A percentile compares a stretch with the other conserved stretches of the same genome.
Evolutionary conservation across 53 echinoderm and acorn worm species (phyloP).

Genomic region (Patiria pectinifera): DNA sequence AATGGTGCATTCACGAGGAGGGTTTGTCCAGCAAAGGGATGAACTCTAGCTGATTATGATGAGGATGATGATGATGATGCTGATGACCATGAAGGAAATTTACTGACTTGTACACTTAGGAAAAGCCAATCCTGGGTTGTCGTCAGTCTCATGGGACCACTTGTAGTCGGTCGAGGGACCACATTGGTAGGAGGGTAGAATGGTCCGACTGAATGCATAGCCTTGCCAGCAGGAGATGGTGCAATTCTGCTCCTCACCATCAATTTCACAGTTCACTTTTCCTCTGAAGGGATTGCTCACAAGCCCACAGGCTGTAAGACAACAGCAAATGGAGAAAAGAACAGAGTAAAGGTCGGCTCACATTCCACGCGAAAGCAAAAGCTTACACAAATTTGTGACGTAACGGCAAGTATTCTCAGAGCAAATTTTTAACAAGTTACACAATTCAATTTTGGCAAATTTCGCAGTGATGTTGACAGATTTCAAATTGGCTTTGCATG

Average conservation of each 20-base stretch:
- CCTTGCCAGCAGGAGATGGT: slow-evolving; percentile 69
- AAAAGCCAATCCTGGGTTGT: slow-evolving; percentile 23
- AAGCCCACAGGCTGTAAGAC: slow-evolving; percentile 51
- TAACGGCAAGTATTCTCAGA: too few relatives aligned
- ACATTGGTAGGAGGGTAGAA: slow-evolving; percentile 48
- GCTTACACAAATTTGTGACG: too few relatives aligned
- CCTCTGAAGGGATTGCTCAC: slow-evolving; percentile 54
- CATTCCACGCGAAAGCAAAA: too few relatives aligned
- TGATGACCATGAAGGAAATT: neutral
- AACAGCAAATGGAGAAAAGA: neutral
- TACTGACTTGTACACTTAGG: slow-evolving; percentile 22
- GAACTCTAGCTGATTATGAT: too few relatives aligned
- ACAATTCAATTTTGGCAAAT: too few relatives aligned
- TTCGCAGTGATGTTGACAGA: too few relatives aligned
- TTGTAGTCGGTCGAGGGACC: slow-evolving; percentile 59
- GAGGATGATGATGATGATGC: too few relatives aligned
- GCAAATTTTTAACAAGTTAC: too few relatives aligned
- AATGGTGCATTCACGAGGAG: too few relatives aligned
- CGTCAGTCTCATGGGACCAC: slow-evolving; percentile 63
- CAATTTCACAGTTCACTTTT: slow-evolving; percentile 48
- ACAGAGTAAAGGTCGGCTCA: neutral
- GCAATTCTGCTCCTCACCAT: slow-evolving; percentile 40
- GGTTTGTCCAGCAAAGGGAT: too few relatives aligned
- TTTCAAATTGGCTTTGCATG: too few relatives aligned
- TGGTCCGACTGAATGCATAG: slow-evolving; percentile 59